Evolutionary conservation across 2,888 invertebrate genomes (phyloP), one percentile per base, ranked within the genome.

Genomic region (Eulithis testata): DNA sequence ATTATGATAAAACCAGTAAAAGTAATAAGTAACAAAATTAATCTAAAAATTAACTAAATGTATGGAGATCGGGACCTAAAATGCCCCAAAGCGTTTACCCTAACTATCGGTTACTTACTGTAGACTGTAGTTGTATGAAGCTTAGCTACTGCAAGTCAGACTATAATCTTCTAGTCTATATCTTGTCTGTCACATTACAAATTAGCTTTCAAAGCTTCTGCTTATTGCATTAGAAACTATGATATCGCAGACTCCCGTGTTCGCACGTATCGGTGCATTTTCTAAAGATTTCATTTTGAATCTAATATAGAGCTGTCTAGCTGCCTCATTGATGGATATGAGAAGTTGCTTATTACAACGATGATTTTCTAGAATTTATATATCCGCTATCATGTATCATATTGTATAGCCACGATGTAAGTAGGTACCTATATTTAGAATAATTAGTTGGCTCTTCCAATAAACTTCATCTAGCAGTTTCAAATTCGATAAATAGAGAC

Each of bases 161-260:
- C 51, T 40, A 40, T 37, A 50, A 7, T 8, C 53, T 31, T 36
- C 40, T 45, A 59, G 63, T 64, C 71, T 66, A 59, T 71, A 65
- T 60, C 59, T 45, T 63, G 54, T 50, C 66, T 68, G 63, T 70
- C 70, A 70, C 62, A 63, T 68, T 68, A 71, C 66, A 73, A 72
- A 72, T 73, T 71, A 71, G 56, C 69, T 72, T 71, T 72, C 71
- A 54, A 68, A 62, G 69, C 65, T 67, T 70, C 71, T 70, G 62
- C 63, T 66, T 61, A 52, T 65, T 65, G 65, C 65, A 69, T 69
- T 72, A 69, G 72, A 72, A 71, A 72, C 63, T 62, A 59, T 56
- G 67, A 65, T 69, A 58, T 52, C 56, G 58, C 61, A 56, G 66
- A 56, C 63, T 60, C 63, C 53, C 63, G 54, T 60, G 61, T 63